These are phyloP conservation scores for Ianthella basta DNA, from an alignment of 37 sponge, comb jelly and placozoan genomes.

Conservation along the genomic window DNA sequence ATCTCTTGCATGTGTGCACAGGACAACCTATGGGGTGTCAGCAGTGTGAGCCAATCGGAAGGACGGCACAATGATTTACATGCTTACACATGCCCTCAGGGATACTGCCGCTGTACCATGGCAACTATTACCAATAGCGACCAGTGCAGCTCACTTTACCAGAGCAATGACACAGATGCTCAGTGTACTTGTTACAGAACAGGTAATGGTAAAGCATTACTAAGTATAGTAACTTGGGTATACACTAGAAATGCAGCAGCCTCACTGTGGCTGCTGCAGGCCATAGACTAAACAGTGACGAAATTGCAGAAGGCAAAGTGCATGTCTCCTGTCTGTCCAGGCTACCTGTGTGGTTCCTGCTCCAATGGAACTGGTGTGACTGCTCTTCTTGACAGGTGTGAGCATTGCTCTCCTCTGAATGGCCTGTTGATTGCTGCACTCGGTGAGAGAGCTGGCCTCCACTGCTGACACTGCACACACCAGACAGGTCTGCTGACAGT, in stretches of 20 bases:
- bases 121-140: neutral
- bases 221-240: neutral
- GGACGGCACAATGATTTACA: neutral
- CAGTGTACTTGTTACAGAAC: constrained; percentile 38
- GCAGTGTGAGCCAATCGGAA: neutral
- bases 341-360: constrained; percentile 37
- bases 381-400: constrained; percentile 54
- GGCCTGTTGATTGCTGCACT: constrained; percentile 37
- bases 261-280: neutral
- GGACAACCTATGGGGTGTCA: neutral
- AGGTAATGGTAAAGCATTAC: neutral
- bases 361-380: constrained; percentile 20
- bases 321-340: constrained; percentile 16
- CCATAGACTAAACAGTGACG: neutral
- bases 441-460: constrained; percentile 1
- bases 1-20: too few relatives aligned
- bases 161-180: neutral
- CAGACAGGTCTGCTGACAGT: neutral
- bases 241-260: neutral
- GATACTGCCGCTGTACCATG: constrained; percentile 38
- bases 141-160: neutral
- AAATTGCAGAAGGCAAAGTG: too few relatives aligned
- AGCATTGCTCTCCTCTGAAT: constrained; percentile 34
- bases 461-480: neutral
- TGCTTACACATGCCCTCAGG: constrained; percentile 28